These are phyloP conservation scores for Antrozous pallidus DNA, from an alignment of 2,797 vertebrate genomes.

Conservation along the genomic window DNA sequence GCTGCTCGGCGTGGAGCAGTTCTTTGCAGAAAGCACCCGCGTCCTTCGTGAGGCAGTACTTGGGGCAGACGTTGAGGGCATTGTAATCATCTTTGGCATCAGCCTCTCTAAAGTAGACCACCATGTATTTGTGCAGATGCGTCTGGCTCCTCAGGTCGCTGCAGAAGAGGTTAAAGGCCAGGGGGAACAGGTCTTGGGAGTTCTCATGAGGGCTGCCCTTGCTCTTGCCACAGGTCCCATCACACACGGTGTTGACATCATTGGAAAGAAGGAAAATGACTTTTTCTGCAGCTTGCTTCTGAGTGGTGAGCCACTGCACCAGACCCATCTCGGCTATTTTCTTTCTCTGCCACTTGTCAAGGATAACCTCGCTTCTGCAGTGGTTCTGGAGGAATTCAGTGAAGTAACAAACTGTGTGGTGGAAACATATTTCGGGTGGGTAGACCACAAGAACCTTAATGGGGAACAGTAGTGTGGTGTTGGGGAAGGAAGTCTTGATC, in stretches of 20 bases:
- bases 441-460: constrained; percentile 85
- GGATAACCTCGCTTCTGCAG: constrained; percentile 80
- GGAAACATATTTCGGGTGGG: constrained; percentile 82
- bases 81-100: constrained; percentile 43
- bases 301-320: constrained; percentile 85
- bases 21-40: constrained; percentile 78
- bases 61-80: constrained; percentile 82
- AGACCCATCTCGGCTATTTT: constrained; percentile 86
- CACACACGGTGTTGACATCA: not conserved
- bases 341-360: constrained; percentile 87
- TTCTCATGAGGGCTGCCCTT: constrained; percentile 61
- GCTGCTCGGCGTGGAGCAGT: constrained; percentile 58
- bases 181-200: constrained; percentile 84
- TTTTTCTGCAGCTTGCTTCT: constrained; percentile 78
- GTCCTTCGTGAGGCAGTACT: constrained; percentile 84
- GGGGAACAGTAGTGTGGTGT: not conserved
- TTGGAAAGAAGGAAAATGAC: constrained; percentile 84
- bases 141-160: constrained; percentile 79
- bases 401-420: constrained; percentile 83
- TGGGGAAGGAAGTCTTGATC: constrained; percentile 7
- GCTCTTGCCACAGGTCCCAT: constrained; percentile 39
- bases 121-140: constrained; percentile 82
- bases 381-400: constrained; percentile 84
- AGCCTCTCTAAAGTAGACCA: constrained; percentile 80
- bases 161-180: constrained; percentile 86